Percentiles rank a stretch among this genome's conserved stretches.
phyloP scores from a whole-genome alignment of 1,140 invertebrate genomes.

The Danaus melanippus region DNA sequence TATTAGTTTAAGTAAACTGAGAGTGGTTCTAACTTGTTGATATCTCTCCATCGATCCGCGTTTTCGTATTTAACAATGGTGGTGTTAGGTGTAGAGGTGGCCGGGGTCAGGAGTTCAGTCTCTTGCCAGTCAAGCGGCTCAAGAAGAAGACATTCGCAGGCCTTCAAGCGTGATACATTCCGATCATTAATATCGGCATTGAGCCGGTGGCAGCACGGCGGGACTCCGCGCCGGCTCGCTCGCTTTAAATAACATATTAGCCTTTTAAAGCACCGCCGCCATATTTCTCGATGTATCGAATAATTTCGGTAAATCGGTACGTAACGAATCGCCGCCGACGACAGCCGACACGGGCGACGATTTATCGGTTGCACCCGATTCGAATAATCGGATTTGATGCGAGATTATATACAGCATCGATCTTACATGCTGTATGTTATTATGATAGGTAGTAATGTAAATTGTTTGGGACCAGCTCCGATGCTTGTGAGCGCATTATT shows the following conservation, averaged over 20 bases:
- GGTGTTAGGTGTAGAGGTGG: neutral
- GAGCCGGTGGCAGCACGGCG: conserved; percentile 52
- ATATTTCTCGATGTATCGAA: conserved; percentile 55
- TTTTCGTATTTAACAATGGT: too few species aligned
- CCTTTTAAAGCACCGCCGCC: conserved; percentile 51
- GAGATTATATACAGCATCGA: conserved; percentile 10
- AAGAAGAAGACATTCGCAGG: conserved; percentile 46
- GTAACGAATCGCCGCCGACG: conserved; percentile 53
- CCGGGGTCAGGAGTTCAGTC: neutral
- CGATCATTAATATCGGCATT: conserved; percentile 59
- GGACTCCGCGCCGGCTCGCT: conserved; percentile 34
- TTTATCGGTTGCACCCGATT: conserved; percentile 56
- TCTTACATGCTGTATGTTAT: neutral
- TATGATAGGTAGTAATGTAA: neutral
- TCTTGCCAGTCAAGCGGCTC: conserved; percentile 25
- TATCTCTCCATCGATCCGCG: too few species aligned
- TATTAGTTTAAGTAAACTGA: too few species aligned
- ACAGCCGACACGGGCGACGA: conserved; percentile 43
- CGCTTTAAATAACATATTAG: conserved; percentile 61
- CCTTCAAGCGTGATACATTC: conserved; percentile 46
- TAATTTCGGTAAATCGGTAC: conserved; percentile 56
- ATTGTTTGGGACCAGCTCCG: too few species aligned
- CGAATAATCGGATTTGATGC: conserved; percentile 53
- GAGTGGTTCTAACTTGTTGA: too few species aligned
- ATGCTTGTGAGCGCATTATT: too few species aligned